Base-by-base conservation (phyloP, 2,113 vertebrate species). In the Athene cunicularia region DNA sequence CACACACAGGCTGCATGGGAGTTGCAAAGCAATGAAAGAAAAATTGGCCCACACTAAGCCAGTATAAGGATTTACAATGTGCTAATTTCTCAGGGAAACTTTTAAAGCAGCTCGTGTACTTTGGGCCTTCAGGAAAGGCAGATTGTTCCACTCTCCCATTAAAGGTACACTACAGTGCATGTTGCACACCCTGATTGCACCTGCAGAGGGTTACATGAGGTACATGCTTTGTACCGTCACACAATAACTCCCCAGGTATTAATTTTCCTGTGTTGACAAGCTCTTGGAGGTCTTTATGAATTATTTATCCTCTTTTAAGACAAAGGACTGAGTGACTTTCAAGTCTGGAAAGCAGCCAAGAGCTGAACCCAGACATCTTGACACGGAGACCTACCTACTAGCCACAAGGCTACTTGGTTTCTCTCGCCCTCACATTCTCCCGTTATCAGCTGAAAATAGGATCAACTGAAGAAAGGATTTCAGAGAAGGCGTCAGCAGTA, bases 401-500 rank as follows among this genome's bases (percentile, higher is more conserved):
- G 33, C 21, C 67, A 50, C 39, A 39, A 39, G 59, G 50, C 73
- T 87, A 6, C 45, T 27, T 5, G 9, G 11, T 21, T 53, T 23
- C 27, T 47, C 37, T 8, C 9, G 2, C 20, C 32, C 60, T 85
- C 33, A 16, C 35, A 7, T 14, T 62, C 47, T 52, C 63, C 43
- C 50, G 11, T 0, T 14, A 7, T 24, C 68, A 85, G 33, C 33
- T 1, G 43, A 45, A 45, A 45, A 45, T 45, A 45, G 43, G 43
- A 45, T 45, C 43, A 45, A 6, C n/a, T 9, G 32, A 59, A 22
- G 1, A 0, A 1, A n/a, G 11, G 33, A 10, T 7, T 19, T 3
- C 14, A 0, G 19, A 41, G 12, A 8, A 41, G 5, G 14, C 33
- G 43, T 74, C 32, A 14, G 47, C 5, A 39, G 33, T 3, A 12